Percentiles rank a stretch among this genome's conserved stretches.
phyloP scores from a whole-genome alignment of 2,888 invertebrate genomes.

The Bursaphelenchus okinawaensis region DNA sequence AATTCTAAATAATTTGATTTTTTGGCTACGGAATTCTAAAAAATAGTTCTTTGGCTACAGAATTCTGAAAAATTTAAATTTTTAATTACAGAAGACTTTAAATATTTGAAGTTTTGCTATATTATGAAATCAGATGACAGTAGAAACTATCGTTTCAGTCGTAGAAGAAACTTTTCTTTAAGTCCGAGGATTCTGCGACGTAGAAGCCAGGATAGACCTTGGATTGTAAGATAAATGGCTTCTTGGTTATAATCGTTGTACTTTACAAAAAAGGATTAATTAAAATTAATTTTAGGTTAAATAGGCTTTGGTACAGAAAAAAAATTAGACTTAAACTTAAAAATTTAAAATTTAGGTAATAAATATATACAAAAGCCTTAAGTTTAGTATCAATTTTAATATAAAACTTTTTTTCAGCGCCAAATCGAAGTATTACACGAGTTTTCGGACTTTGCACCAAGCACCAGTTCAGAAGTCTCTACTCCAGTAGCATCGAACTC shows the following conservation, averaged over 20 bases:
- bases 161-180: neutral
- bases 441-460: slow-evolving; percentile 19
- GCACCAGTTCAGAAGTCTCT: slow-evolving; percentile 1
- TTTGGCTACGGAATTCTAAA: too few species aligned
- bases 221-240: too few species aligned
- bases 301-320: neutral
- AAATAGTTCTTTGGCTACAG: neutral
- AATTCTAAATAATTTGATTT: too few species aligned
- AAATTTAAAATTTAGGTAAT: neutral
- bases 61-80: neutral
- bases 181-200: neutral
- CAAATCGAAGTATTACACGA: slow-evolving; percentile 33
- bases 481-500: slow-evolving; percentile 10
- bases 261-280: too few species aligned
- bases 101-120: too few species aligned
- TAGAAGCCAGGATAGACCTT: neutral
- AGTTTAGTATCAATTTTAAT: too few species aligned
- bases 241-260: too few species aligned
- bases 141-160: too few species aligned
- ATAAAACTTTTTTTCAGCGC: slow-evolving; percentile 22
- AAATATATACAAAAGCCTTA: too few species aligned
- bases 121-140: too few species aligned
- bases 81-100: too few species aligned
- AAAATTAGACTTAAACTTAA: neutral
- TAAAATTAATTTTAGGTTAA: neutral